Conservation (phyloP, 2,888 invertebrate genomes). For the Rugalucina vietnamica region DNA sequence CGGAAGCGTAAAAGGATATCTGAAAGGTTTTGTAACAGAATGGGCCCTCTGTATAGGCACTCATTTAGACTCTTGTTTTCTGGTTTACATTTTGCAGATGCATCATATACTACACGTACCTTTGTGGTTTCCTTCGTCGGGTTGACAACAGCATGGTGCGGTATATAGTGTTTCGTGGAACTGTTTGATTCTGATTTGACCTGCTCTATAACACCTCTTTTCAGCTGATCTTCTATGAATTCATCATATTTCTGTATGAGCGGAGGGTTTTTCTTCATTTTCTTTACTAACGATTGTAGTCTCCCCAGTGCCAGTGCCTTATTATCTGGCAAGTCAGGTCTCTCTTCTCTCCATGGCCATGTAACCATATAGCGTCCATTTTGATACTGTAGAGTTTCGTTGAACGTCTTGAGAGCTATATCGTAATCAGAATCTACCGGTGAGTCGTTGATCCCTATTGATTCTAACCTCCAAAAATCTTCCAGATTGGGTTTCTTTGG, state of each 20-base stretch:
- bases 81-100: conserved; percentile 16
- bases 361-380: conserved; percentile 25
- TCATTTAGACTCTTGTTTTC: conserved; percentile 39
- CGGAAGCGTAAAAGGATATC: conserved; percentile 36
- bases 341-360: conserved; percentile 39
- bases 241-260: conserved; percentile 16
- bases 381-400: conserved; percentile 21
- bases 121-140: conserved; percentile 22
- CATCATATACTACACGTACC: conserved; percentile 22
- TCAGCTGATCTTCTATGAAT: conserved; percentile 28
- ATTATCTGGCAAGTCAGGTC: conserved; percentile 28
- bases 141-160: conserved; percentile 36
- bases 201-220: conserved; percentile 39
- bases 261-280: conserved; percentile 22
- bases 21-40: conserved; percentile 30
- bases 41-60: conserved; percentile 37
- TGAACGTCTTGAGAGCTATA: conserved; percentile 6
- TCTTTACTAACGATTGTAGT: conserved; percentile 25
- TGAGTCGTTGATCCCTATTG: conserved; percentile 17
- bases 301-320: conserved; percentile 20
- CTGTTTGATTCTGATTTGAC: neutral
- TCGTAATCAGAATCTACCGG: neutral
- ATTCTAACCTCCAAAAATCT: conserved; percentile 33
- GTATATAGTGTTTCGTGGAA: conserved; percentile 30
- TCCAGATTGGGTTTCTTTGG: conserved; percentile 29